Base-by-base conservation (phyloP, 1,140 invertebrate species). In the Sinella curviseta region DNA sequence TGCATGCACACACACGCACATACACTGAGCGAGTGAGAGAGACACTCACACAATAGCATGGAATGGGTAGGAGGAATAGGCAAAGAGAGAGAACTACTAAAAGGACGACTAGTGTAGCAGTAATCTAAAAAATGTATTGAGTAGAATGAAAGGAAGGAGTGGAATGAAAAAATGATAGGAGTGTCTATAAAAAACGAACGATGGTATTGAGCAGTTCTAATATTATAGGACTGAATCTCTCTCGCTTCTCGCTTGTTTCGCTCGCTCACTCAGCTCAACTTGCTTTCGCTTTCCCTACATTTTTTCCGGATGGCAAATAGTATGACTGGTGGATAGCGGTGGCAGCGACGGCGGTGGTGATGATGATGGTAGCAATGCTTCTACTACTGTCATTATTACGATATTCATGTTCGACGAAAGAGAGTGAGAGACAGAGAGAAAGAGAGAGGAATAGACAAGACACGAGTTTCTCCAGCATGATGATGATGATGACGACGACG, bases 151-250 rank as follows among this genome's bases (percentile, higher is more conserved):
- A 12, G 57, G 65, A 70, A 70, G 65, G 65, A 70, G 65, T 70
- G 65, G 65, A 70, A 70, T 70, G 65, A 70, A 70, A 33, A 70
- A 70, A 70, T 70, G 65, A 70, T 70, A 70, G 65, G 65, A 70
- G 65, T 70, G 65, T 70, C 65, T 70, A 70, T 70, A 70, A 70
- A 48, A 70, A 70, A 70, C 65, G 65, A 31, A 70, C 39, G 39
- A 48, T 70, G 65, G 65, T 70, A 70, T 70, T 70, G 65, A 70
- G 65, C 65, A 70, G 57, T 65, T 65, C 65, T 70, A 33, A 70
- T 70, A 70, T 31, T 20, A 20, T 48, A 48, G 39, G 39, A 48
- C 39, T 20, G 39, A 20, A 20, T 48, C 39, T 48, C 39, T 48
- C 20, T 48, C 39, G 8, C 39, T 48, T 48, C 20, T 48, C 39